phyloP scores from a whole-genome alignment of 1,140 invertebrate genomes.

The Brachionus plicatilis region DNA sequence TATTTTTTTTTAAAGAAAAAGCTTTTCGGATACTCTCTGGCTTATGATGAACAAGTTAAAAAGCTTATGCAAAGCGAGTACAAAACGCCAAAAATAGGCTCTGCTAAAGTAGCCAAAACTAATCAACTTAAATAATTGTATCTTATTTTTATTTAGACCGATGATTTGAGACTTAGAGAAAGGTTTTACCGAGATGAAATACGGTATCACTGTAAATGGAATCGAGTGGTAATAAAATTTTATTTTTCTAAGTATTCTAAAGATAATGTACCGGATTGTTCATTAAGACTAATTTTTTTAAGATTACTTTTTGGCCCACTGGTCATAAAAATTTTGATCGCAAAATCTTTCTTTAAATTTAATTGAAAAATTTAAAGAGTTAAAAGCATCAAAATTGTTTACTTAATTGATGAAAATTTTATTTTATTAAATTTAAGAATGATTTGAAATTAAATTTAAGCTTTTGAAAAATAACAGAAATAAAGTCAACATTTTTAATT shows the following conservation, averaged over 20 bases:
- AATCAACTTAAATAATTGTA: neutral
- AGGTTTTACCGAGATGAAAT: conserved; percentile 25
- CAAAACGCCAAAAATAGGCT: neutral
- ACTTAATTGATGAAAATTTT: too few relatives aligned
- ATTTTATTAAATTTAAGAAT: too few relatives aligned
- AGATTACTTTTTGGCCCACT: too few relatives aligned
- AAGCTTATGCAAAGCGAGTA: neutral
- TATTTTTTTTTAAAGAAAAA: neutral
- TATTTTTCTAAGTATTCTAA: neutral
- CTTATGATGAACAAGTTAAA: conserved; percentile 14
- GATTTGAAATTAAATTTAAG: too few relatives aligned
- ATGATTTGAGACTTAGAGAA: conserved; percentile 29
- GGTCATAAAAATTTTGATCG: too few relatives aligned
- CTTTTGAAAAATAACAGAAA: too few relatives aligned
- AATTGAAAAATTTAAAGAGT: too few relatives aligned
- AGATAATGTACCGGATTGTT: neutral
- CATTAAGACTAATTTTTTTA: too few relatives aligned
- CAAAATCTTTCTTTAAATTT: too few relatives aligned
- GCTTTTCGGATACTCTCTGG: neutral
- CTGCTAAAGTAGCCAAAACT: neutral
- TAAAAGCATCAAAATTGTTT: too few relatives aligned
- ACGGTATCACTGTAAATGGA: conserved; percentile 29
- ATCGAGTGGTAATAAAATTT: neutral
- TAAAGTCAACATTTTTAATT: too few relatives aligned
- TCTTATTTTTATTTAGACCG: neutral